Percentiles rank a stretch among this genome's conserved stretches.
phyloP scores from a whole-genome alignment of 2,113 vertebrate genomes.

The Barbus barbus region DNA sequence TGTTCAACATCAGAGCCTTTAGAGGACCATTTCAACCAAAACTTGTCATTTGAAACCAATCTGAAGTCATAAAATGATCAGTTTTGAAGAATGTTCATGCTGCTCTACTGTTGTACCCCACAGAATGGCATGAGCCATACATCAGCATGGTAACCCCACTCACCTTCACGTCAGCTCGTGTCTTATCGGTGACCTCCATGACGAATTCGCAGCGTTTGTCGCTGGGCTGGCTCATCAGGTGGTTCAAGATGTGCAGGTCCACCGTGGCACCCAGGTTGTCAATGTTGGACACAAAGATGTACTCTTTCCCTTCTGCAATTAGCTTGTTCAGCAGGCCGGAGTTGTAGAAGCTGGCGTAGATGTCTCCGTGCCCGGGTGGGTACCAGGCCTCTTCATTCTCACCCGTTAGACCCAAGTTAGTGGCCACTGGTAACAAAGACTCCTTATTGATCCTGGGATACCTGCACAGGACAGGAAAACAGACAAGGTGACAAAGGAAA shows the following conservation, averaged over 20 bases:
- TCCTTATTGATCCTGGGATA: constrained; percentile 97
- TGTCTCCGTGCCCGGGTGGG: constrained; percentile 94
- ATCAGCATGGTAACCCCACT: constrained; percentile 20
- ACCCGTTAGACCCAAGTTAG: constrained; percentile 79
- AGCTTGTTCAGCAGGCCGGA: constrained; percentile 89
- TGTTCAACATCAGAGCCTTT: not conserved
- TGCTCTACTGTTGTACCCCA: not conserved
- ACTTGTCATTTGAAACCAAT: not conserved
- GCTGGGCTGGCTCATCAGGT: constrained; percentile 89
- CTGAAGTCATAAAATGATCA: no score
- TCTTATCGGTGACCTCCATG: constrained; percentile 99
- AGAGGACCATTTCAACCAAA: not conserved
- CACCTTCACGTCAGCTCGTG: constrained; percentile 95
- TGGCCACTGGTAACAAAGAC: constrained; percentile 91
- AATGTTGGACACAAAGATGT: constrained; percentile 98
- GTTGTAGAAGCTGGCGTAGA: constrained; percentile 93
- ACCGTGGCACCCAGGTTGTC: constrained; percentile 98
- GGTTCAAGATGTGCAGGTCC: constrained; percentile 95
- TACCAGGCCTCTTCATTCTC: constrained; percentile 93
- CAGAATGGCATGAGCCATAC: no score
- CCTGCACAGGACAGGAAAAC: constrained; percentile 64
- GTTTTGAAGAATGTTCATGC: not conserved
- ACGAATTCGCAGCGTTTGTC: constrained; percentile 92
- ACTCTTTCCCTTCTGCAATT: constrained; percentile 89
- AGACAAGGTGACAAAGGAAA: not conserved